Evolutionary conservation across 2,797 vertebrate genomes (phyloP).

Genomic region (Sebastes hubbsi): DNA sequence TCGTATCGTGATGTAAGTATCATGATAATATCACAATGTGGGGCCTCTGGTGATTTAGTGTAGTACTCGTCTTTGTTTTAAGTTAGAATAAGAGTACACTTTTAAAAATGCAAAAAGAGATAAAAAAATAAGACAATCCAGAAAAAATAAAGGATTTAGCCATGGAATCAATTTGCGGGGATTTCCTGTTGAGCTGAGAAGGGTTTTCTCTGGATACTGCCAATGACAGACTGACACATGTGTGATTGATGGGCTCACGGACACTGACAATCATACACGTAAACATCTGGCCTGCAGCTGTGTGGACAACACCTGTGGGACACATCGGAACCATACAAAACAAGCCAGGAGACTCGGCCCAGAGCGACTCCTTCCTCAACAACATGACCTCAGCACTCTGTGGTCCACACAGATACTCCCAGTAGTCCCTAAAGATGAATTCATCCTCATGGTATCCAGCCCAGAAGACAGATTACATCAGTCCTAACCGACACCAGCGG

Average conservation of each 20-base stretch:
- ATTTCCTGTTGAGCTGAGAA: constrained; percentile 13
- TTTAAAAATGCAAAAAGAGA: background rate
- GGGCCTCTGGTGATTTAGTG: background rate
- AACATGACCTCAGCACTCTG: constrained; percentile 46
- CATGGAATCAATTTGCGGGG: background rate
- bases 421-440: constrained; percentile 45
- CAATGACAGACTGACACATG: constrained; percentile 17
- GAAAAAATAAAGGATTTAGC: background rate
- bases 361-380: constrained; percentile 19
- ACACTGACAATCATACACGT: constrained; percentile 12
- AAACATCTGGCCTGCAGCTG: constrained; percentile 66
- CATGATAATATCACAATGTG: no score
- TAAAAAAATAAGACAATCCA: background rate
- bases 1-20: no score
- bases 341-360: constrained; percentile 5
- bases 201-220: background rate
- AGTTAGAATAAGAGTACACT: background rate
- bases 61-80: background rate
- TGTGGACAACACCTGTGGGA: constrained; percentile 49
- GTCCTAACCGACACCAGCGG: constrained; percentile 6
- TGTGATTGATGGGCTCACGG: constrained; percentile 31
- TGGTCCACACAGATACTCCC: constrained; percentile 32
- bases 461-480: constrained; percentile 47
- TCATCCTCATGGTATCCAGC: constrained; percentile 49
- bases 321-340: constrained; percentile 9